Conservation (phyloP, 1,140 invertebrate species). For the Mactra quadrangularis region DNA sequence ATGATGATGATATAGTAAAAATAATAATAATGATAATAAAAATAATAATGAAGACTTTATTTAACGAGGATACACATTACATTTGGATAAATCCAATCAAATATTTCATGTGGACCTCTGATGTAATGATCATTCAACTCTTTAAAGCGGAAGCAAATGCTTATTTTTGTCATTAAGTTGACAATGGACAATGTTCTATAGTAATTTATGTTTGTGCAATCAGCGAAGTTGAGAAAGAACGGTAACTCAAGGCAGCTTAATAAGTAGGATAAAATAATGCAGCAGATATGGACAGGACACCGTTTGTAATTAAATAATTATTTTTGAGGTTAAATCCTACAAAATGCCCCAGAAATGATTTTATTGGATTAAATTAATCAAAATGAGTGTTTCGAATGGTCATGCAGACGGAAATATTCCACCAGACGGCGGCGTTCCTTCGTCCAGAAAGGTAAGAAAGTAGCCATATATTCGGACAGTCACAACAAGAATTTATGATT, state of each 20-base stretch:
- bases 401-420: background rate
- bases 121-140: background rate
- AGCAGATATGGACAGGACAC: too few species aligned
- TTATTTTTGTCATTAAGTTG: background rate
- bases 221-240: background rate
- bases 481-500: background rate
- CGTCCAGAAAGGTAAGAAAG: constrained; percentile 10
- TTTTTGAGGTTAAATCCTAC: too few species aligned
- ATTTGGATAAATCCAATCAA: too few species aligned
- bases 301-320: too few species aligned
- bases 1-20: too few species aligned
- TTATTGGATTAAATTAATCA: background rate
- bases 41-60: too few species aligned
- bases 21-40: too few species aligned
- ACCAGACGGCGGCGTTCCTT: background rate
- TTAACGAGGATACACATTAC: too few species aligned
- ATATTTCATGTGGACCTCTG: background rate
- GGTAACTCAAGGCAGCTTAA: too few species aligned
- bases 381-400: constrained; percentile 6
- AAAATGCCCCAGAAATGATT: too few species aligned
- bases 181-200: background rate
- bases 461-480: background rate
- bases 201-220: background rate
- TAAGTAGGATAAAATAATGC: too few species aligned
- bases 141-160: background rate